Conservation (phyloP, 1,140 invertebrate genomes). For the Magallana angulata region DNA sequence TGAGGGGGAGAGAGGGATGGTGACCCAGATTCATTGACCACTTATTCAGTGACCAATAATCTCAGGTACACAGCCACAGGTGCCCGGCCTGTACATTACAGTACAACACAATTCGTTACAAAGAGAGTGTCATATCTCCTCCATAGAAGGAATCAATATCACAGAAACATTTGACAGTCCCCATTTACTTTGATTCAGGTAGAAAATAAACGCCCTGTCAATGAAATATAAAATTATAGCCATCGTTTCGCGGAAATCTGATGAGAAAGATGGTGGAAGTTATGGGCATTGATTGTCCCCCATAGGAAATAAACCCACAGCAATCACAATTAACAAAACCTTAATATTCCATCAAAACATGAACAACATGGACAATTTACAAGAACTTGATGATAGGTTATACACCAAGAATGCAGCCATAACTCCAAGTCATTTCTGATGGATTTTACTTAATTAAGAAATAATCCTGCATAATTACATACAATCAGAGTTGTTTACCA, state of each 20-base stretch:
- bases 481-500: too few relatives aligned
- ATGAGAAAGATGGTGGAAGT: background rate
- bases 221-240: slow-evolving; percentile 23
- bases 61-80: background rate
- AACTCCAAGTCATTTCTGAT: too few relatives aligned
- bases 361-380: too few relatives aligned
- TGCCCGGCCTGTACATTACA: background rate
- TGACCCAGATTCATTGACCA: background rate
- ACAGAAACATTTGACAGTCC: slow-evolving; percentile 8
- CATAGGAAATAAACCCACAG: background rate
- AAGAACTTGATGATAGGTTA: too few relatives aligned
- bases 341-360: too few relatives aligned
- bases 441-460: too few relatives aligned
- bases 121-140: background rate
- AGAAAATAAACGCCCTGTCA: background rate
- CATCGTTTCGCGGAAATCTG: background rate
- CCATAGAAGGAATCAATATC: background rate
- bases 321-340: background rate
- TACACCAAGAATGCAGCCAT: too few relatives aligned
- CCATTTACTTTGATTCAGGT: slow-evolving; percentile 22
- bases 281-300: background rate
- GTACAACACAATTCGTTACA: background rate
- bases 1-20: background rate
- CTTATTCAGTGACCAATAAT: background rate
- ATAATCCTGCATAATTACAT: too few relatives aligned